Evolutionary conservation across 64 coral and sea anemone species (phyloP).

Genomic region (Porites lutea): DNA sequence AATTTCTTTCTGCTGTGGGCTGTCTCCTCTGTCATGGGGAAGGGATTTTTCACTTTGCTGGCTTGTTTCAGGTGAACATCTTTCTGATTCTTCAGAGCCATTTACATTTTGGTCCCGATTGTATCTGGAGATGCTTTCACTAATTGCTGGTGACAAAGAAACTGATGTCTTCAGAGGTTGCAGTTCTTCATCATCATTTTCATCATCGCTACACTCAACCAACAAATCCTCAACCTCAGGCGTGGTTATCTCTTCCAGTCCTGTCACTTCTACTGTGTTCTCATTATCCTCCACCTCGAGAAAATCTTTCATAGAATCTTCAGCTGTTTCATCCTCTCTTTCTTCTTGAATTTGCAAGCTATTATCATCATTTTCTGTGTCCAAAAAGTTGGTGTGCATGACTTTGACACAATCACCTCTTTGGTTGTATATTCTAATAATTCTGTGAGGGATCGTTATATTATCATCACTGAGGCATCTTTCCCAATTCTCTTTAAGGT

Average conservation of each 20-base stretch:
- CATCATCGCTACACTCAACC: no score
- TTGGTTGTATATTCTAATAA: background rate
- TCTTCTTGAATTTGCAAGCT: background rate
- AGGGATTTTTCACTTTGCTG: no score
- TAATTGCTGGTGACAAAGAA: background rate
- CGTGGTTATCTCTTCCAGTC: no score
- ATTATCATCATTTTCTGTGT: background rate
- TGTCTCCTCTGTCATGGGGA: background rate
- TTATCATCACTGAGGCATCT: background rate
- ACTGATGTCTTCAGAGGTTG: no score
- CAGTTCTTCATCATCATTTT: no score
- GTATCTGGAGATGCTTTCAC: background rate
- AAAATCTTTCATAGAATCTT: no score
- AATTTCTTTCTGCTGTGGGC: background rate
- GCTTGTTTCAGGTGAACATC: no score
- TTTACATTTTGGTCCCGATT: background rate
- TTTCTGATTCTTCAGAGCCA: background rate
- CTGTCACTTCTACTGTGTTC: no score
- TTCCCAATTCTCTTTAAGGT: background rate
- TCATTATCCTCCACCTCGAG: no score
- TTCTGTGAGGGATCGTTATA: conserved; percentile 10
- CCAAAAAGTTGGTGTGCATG: background rate
- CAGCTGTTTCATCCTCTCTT: background rate
- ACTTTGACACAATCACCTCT: background rate
- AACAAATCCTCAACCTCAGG: no score